These are phyloP conservation scores for Melieria omissa DNA, from an alignment of 2,888 invertebrate genomes.

Conservation along the genomic window DNA sequence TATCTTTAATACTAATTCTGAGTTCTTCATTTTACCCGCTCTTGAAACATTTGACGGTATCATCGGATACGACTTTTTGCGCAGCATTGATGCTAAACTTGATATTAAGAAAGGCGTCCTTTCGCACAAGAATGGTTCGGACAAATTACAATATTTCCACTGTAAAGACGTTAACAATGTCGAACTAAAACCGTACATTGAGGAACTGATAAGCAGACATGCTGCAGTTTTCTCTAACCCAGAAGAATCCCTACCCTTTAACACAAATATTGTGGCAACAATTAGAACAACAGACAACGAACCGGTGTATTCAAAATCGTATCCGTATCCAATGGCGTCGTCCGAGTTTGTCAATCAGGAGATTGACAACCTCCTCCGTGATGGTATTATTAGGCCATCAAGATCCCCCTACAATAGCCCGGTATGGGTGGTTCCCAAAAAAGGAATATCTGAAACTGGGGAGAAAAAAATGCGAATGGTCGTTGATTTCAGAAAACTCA, in stretches of 20 bases:
- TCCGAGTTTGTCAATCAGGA: background rate
- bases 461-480: slow-evolving; percentile 30
- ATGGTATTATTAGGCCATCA: background rate
- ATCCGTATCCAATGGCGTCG: background rate
- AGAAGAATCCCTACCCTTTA: background rate
- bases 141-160: slow-evolving; percentile 5
- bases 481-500: slow-evolving; percentile 33
- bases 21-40: slow-evolving; percentile 5
- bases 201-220: background rate
- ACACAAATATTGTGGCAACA: slow-evolving; percentile 7
- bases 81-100: slow-evolving; percentile 3
- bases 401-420: background rate
- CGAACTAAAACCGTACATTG: background rate
- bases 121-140: slow-evolving; percentile 1
- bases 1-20: slow-evolving; percentile 3
- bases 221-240: background rate
- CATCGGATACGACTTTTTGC: background rate
- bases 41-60: background rate
- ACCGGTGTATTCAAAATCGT: no score
- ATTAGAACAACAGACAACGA: background rate
- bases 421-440: slow-evolving; percentile 13
- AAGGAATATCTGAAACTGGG: slow-evolving; percentile 22
- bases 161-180: slow-evolving; percentile 3
- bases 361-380: background rate
- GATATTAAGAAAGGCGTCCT: background rate